A percentile compares a stretch with the other conserved stretches of the same genome.
Evolutionary conservation across 2,888 invertebrate genomes (phyloP).

Genomic region (Autographa pulchrina): DNA sequence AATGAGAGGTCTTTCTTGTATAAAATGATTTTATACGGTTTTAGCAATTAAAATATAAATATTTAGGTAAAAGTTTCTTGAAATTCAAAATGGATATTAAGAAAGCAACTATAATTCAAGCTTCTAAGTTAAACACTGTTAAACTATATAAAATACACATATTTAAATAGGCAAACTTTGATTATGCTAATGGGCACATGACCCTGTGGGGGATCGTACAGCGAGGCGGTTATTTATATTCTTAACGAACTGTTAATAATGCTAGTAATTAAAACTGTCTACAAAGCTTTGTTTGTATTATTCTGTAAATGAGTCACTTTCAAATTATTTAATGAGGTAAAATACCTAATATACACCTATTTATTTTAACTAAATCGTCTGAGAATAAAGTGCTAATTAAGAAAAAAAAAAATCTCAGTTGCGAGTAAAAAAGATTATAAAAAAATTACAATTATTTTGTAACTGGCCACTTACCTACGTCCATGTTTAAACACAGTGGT

Average conservation of each 20-base stretch:
- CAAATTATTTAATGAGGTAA: background rate
- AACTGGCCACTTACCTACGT: too few relatives aligned
- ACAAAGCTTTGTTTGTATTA: background rate
- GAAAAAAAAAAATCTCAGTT: too few relatives aligned
- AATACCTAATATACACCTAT: background rate
- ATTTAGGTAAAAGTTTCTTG: too few relatives aligned
- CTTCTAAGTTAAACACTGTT: background rate
- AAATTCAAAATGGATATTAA: too few relatives aligned
- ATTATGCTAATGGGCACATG: slow-evolving; percentile 4
- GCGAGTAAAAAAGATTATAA: too few relatives aligned
- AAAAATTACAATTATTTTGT: too few relatives aligned
- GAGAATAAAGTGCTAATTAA: too few relatives aligned
- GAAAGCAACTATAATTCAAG: background rate
- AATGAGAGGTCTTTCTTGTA: too few relatives aligned
- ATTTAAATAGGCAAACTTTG: background rate
- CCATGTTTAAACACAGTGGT: too few relatives aligned
- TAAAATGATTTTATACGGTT: too few relatives aligned
- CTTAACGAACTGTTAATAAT: slow-evolving; percentile 4
- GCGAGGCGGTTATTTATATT: background rate
- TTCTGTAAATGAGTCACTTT: background rate
- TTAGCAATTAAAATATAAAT: too few relatives aligned
- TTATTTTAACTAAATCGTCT: background rate
- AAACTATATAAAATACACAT: background rate
- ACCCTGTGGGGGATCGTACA: background rate
- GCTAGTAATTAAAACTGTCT: slow-evolving; percentile 4